A percentile compares a stretch with the other conserved stretches of the same genome.
These are phyloP conservation scores for Bos indicus DNA, from an alignment of 2,113 vertebrate genomes.

Conservation along the genomic window DNA sequence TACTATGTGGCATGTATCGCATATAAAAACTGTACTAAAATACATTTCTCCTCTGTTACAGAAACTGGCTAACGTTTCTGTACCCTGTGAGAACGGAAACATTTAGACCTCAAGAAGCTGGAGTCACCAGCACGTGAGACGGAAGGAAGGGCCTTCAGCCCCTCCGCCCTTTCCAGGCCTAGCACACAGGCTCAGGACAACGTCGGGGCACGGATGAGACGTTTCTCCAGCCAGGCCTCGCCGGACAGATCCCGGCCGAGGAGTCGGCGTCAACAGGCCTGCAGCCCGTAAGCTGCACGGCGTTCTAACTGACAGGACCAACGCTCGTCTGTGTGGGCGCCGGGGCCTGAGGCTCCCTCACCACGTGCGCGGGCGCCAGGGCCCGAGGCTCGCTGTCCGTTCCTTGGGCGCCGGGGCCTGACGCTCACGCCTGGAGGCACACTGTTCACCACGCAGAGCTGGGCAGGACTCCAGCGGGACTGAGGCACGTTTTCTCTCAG, in stretches of 20 bases:
- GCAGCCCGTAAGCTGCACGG: accelerated
- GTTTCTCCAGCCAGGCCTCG: neutral
- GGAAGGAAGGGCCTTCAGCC: neutral
- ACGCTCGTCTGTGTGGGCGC: accelerated
- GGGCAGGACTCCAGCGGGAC: neutral
- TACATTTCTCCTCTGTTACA: neutral
- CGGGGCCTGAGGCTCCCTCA: neutral
- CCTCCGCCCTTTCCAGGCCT: neutral
- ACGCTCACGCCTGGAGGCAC: neutral
- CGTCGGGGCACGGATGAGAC: accelerated
- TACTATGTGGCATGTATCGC: neutral
- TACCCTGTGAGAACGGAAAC: neutral
- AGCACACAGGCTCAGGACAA: neutral
- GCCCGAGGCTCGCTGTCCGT: too few relatives aligned
- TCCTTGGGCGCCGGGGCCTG: neutral
- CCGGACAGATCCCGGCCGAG: neutral
- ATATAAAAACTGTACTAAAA: neutral
- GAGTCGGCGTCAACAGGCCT: too few relatives aligned
- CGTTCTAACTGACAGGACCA: neutral
- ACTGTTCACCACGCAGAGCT: too few relatives aligned
- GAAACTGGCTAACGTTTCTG: neutral
- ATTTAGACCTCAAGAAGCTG: neutral
- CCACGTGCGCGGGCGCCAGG: too few relatives aligned
- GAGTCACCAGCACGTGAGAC: neutral
- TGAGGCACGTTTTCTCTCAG: too few relatives aligned